A percentile compares a stretch with the other conserved stretches of the same genome.
phyloP scores from a whole-genome alignment of 2,888 invertebrate genomes.

The Pasiphila rectangulata region DNA sequence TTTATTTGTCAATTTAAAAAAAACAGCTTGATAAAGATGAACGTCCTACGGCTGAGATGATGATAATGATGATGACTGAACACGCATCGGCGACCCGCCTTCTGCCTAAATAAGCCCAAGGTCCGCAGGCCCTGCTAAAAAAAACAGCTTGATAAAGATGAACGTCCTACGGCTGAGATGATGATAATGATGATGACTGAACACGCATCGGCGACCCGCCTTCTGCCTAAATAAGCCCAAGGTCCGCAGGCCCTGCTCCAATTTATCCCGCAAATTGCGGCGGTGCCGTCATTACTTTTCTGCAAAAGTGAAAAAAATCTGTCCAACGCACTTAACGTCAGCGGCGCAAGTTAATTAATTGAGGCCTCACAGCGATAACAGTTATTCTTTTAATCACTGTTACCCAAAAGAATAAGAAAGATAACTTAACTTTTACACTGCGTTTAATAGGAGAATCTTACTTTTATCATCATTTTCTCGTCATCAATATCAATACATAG shows the following conservation, averaged over 20 bases:
- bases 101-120: slow-evolving; percentile 43
- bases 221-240: slow-evolving; percentile 42
- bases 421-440: too few relatives aligned
- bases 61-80: too few relatives aligned
- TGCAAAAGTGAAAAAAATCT: slow-evolving; percentile 54
- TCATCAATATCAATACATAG: too few relatives aligned
- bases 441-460: too few relatives aligned
- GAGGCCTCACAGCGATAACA: slow-evolving; percentile 60
- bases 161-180: too few relatives aligned
- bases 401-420: neutral
- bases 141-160: too few relatives aligned
- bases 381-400: neutral
- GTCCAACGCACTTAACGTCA: slow-evolving; percentile 52
- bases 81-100: neutral
- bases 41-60: too few relatives aligned
- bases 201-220: neutral
- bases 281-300: slow-evolving; percentile 45
- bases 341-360: slow-evolving; percentile 56
- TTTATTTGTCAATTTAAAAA: too few relatives aligned
- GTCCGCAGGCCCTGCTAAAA: slow-evolving; percentile 47
- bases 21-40: too few relatives aligned
- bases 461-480: too few relatives aligned
- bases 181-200: too few relatives aligned
- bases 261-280: slow-evolving; percentile 53
- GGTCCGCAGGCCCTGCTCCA: slow-evolving; percentile 50